Percentiles rank a stretch among this genome's conserved stretches.
Conservation (phyloP, 2,797 vertebrate genomes). For the Basileuterus tristriatus region DNA sequence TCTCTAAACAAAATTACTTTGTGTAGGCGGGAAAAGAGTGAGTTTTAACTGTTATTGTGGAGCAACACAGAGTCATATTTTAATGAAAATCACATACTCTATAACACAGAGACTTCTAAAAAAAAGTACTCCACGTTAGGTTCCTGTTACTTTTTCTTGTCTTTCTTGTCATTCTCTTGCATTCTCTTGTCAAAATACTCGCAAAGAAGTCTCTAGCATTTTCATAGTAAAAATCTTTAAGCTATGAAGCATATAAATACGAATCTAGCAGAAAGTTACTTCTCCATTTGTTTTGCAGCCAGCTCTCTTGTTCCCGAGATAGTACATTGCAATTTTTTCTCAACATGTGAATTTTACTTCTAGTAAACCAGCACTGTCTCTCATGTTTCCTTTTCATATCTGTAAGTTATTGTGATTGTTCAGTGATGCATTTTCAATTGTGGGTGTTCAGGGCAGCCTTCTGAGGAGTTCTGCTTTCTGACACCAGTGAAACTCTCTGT, state of each 20-base stretch:
- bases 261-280: neutral
- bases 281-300: neutral
- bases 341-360: neutral
- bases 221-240: slow-evolving; percentile 10
- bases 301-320: neutral
- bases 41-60: slow-evolving; percentile 85
- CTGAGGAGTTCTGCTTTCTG: neutral
- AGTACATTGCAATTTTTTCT: neutral
- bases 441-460: neutral
- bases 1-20: slow-evolving; percentile 89
- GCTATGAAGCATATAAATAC: neutral
- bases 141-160: slow-evolving; percentile 54
- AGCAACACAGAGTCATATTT: slow-evolving; percentile 81
- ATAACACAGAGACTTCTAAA: slow-evolving; percentile 81
- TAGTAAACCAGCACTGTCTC: neutral
- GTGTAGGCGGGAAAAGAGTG: slow-evolving; percentile 84
- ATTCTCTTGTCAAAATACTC: neutral
- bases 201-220: neutral
- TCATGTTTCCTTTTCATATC: neutral
- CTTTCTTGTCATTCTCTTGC: slow-evolving; percentile 6
- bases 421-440: neutral
- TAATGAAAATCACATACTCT: slow-evolving; percentile 87
- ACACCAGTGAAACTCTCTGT: neutral
- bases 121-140: slow-evolving; percentile 75
- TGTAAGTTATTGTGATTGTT: neutral